phyloP scores from a whole-genome alignment of 1,140 invertebrate species.

The Antheraea mylitta region DNA sequence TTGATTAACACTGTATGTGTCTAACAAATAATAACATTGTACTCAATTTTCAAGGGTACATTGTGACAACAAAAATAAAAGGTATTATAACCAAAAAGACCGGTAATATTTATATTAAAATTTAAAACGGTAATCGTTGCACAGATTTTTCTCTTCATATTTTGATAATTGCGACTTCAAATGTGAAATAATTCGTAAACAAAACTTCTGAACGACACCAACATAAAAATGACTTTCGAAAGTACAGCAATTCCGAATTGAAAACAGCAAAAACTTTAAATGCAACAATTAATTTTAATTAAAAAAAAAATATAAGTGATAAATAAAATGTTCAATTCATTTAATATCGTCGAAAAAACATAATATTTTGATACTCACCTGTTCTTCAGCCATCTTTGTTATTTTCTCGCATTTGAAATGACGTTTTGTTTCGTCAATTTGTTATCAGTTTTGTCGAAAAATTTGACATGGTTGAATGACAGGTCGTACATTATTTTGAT shows the following conservation, averaged over 20 bases:
- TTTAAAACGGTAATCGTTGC: background rate
- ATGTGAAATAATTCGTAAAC: background rate
- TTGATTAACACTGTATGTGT: background rate
- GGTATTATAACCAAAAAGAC: slow-evolving; percentile 57
- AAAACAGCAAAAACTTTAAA: background rate
- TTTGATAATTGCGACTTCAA: background rate
- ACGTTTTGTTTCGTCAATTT: slow-evolving; percentile 47
- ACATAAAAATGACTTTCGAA: background rate
- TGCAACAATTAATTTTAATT: slow-evolving; percentile 1
- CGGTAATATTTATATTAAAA: slow-evolving; percentile 30
- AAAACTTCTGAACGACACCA: slow-evolving; percentile 2
- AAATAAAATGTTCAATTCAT: slow-evolving; percentile 38
- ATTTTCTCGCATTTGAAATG: slow-evolving; percentile 72
- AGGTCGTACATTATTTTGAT: background rate
- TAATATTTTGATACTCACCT: slow-evolving; percentile 74
- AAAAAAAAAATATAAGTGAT: slow-evolving; percentile 1
- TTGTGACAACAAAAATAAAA: slow-evolving; percentile 32
- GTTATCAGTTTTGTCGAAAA: background rate
- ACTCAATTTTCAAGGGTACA: slow-evolving; percentile 42
- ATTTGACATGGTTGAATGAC: slow-evolving; percentile 2
- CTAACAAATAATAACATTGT: slow-evolving; percentile 1
- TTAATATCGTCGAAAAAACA: slow-evolving; percentile 51
- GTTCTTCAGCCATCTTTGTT: slow-evolving; percentile 77
- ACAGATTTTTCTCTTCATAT: background rate
- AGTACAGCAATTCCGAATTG: background rate